Conservation (phyloP, 2,888 invertebrate genomes). For the Pogonocherus hispidulus region DNA sequence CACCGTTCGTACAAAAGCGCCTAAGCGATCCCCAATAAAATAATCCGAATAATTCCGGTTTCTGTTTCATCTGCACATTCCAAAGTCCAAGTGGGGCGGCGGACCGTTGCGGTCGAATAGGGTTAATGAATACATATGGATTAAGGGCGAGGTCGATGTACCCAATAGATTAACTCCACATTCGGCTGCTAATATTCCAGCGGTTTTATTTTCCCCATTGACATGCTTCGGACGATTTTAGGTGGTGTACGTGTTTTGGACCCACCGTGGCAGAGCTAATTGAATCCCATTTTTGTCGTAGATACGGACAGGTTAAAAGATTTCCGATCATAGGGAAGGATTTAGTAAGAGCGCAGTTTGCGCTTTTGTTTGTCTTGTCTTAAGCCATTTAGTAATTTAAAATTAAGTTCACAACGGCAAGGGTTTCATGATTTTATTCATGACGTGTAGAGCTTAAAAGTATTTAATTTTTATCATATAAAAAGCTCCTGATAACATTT, state of each 20-base stretch:
- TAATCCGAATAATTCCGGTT: slow-evolving; percentile 1
- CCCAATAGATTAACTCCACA: slow-evolving; percentile 20
- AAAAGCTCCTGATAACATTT: no score
- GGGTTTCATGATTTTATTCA: no score
- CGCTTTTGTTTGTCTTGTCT: no score
- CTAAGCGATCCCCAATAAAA: background rate
- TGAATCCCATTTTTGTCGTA: no score
- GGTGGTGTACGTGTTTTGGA: background rate
- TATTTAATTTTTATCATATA: no score
- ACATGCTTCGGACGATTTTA: background rate
- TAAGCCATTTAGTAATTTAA: no score
- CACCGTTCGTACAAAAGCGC: background rate
- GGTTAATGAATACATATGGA: slow-evolving; percentile 20
- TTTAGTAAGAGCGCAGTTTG: no score
- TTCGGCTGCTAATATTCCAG: slow-evolving; percentile 2
- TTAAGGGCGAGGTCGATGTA: slow-evolving; percentile 2
- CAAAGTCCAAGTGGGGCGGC: background rate
- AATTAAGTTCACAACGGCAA: no score
- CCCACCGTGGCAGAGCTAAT: no score
- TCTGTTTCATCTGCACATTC: background rate
- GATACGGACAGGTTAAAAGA: no score
- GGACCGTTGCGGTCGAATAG: background rate
- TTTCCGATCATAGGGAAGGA: no score
- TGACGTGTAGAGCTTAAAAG: no score
- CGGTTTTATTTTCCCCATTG: slow-evolving; percentile 13